phyloP scores from a whole-genome alignment of 2,797 vertebrate species.

The Diplodus puntazzo region DNA sequence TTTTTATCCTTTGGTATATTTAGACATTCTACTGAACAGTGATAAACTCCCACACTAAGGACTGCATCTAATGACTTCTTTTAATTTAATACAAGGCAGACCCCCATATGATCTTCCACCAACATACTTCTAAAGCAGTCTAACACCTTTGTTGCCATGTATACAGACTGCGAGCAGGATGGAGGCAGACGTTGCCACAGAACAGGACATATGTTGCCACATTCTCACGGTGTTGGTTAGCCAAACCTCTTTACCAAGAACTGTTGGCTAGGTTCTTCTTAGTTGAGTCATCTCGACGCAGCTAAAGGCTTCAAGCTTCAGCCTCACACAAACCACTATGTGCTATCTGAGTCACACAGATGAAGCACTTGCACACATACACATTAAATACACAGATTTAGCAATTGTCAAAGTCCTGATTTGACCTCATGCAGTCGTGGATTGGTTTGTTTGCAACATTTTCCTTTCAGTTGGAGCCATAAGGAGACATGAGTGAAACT shows the following conservation, averaged over 20 bases:
- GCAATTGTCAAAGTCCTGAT: conserved; percentile 41
- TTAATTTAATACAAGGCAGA: conserved; percentile 13
- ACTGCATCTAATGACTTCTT: conserved; percentile 37
- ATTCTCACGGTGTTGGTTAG: conserved; percentile 82
- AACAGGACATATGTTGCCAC: conserved; percentile 76
- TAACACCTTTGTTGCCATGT: conserved; percentile 22
- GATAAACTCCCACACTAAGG: conserved; percentile 26
- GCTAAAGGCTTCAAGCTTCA: conserved; percentile 68
- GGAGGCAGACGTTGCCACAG: conserved; percentile 70
- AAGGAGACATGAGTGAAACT: background rate
- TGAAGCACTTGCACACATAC: conserved; percentile 30
- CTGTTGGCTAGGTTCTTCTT: conserved; percentile 79
- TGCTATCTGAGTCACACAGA: conserved; percentile 73
- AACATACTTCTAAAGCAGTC: conserved; percentile 2
- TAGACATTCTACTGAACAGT: conserved; percentile 22
- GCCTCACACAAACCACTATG: conserved; percentile 77
- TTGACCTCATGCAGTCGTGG: conserved; percentile 21
- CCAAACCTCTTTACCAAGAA: conserved; percentile 82
- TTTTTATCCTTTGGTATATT: conserved; percentile 18
- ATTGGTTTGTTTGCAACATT: conserved; percentile 38
- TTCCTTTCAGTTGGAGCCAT: background rate
- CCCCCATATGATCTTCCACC: background rate
- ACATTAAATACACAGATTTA: conserved; percentile 63
- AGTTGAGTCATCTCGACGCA: conserved; percentile 80
- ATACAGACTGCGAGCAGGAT: conserved; percentile 16